Percentiles rank a stretch among this genome's conserved stretches.
Conservation (phyloP, 2,797 vertebrate genomes). For the Tokudaia muenninki region DNA sequence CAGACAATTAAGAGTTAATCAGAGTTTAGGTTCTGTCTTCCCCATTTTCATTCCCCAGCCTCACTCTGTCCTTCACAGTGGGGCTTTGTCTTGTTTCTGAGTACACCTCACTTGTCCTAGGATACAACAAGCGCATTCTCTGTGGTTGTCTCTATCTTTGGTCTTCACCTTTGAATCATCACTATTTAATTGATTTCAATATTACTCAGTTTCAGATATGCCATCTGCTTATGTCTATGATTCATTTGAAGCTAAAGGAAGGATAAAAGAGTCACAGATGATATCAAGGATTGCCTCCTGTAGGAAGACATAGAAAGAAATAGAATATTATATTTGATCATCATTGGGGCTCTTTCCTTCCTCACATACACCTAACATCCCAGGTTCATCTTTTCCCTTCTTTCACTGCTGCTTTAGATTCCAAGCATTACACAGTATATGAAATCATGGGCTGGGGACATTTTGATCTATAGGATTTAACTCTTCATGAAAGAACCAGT, state of each 20-base stretch:
- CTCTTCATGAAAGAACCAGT: not conserved
- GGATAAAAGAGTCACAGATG: not conserved
- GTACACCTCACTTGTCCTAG: not conserved
- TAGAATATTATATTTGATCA: not conserved
- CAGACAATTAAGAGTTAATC: not conserved
- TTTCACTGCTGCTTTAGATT: not conserved
- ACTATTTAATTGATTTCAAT: not conserved
- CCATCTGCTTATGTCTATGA: slow-evolving; percentile 5
- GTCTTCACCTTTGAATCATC: not conserved
- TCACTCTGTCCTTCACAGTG: not conserved
- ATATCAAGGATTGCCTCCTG: not conserved
- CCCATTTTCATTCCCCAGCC: not conserved
- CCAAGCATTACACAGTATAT: not conserved
- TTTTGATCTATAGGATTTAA: not conserved
- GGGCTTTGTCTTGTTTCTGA: not conserved
- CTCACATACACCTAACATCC: not conserved
- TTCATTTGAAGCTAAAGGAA: not conserved
- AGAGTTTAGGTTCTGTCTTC: not conserved
- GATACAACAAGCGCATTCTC: not conserved
- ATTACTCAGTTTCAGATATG: not conserved
- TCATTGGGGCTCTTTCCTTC: not conserved
- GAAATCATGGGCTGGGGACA: not conserved
- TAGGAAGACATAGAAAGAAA: not conserved
- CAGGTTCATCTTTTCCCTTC: not conserved
- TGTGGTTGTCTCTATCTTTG: not conserved